These are phyloP conservation scores for Conistra vaccinii DNA, from an alignment of 2,888 invertebrate species.

Conservation along the genomic window DNA sequence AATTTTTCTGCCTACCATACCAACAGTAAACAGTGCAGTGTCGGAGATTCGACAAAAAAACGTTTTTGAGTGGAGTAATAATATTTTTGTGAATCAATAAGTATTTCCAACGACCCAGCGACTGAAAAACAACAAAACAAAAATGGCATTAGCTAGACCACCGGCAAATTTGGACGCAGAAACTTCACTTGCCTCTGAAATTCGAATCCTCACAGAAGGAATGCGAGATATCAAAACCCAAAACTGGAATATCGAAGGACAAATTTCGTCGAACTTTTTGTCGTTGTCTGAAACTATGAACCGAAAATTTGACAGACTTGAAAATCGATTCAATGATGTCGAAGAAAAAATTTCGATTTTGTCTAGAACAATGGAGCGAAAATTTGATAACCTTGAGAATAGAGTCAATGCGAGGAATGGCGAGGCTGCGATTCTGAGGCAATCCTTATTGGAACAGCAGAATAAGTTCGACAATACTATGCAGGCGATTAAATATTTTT, in stretches of 20 bases:
- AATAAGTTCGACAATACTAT: neutral
- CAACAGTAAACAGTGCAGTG: neutral
- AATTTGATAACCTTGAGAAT: constrained; percentile 27
- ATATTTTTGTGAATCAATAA: neutral
- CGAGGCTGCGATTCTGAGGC: neutral
- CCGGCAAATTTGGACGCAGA: neutral
- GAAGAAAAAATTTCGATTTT: constrained; percentile 10
- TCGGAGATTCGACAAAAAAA: neutral
- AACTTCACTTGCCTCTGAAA: too few relatives aligned
- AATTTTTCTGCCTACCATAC: neutral
- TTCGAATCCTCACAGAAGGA: constrained; percentile 9
- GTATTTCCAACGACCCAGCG: neutral
- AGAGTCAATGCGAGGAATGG: constrained; percentile 1
- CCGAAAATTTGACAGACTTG: constrained; percentile 30
- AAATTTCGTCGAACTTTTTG: neutral
- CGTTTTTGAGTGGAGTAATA: neutral
- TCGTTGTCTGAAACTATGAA: constrained; percentile 15
- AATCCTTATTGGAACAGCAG: constrained; percentile 8
- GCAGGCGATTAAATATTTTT: constrained; percentile 1
- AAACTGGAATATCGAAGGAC: constrained; percentile 24
- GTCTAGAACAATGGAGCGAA: constrained; percentile 6
- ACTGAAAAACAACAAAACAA: neutral
- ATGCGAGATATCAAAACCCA: constrained; percentile 18
- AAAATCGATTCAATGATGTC: neutral
- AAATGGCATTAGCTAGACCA: neutral